Conservation (phyloP, 1,140 invertebrate species). For the Plodia interpunctella region DNA sequence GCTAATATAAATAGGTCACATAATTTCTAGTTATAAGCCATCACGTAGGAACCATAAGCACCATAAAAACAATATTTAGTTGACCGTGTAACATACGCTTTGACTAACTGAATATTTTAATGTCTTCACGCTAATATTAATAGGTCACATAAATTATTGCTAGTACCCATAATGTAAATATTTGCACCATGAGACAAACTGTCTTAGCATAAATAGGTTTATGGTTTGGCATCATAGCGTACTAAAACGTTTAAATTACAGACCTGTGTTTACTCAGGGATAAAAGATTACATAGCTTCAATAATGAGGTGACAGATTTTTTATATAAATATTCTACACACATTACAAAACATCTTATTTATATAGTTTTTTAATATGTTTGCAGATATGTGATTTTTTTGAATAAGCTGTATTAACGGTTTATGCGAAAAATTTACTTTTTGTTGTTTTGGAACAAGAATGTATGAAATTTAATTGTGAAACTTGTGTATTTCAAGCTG, state of each 20-base stretch:
- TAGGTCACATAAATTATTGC: neutral
- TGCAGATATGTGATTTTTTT: too few relatives aligned
- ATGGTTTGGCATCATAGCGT: neutral
- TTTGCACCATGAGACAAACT: slow-evolving; percentile 5
- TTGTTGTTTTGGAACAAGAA: too few relatives aligned
- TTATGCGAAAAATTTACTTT: too few relatives aligned
- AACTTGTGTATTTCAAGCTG: too few relatives aligned
- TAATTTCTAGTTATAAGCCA: neutral
- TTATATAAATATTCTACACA: too few relatives aligned
- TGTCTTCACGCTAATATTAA: neutral
- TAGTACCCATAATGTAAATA: neutral
- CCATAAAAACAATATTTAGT: too few relatives aligned
- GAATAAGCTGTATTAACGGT: too few relatives aligned
- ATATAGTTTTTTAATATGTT: too few relatives aligned
- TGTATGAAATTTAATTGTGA: too few relatives aligned
- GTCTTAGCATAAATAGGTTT: neutral
- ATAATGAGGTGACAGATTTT: neutral
- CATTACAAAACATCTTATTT: too few relatives aligned
- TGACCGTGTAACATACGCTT: too few relatives aligned
- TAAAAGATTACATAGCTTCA: neutral
- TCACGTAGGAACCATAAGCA: too few relatives aligned
- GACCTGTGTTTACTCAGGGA: neutral
- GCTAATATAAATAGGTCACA: neutral
- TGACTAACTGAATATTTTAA: neutral
- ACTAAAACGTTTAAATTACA: neutral